Base-by-base conservation (phyloP, 2,113 vertebrate species). In the Formicarius rufipectus region DNA sequence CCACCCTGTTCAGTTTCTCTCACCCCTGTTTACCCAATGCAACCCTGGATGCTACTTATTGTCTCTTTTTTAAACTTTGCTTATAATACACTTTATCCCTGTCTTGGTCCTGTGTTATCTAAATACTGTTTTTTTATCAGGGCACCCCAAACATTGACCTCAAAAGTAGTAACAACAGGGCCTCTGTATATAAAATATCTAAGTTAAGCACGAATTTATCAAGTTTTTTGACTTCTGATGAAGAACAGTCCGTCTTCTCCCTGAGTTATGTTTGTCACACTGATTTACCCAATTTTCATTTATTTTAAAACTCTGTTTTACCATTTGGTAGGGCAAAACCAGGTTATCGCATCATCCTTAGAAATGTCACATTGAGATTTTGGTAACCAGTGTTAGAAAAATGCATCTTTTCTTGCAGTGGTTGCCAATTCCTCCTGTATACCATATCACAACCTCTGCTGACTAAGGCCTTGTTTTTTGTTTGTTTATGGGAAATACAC, bases 71-170 rank as follows among this genome's bases (percentile, higher is more conserved):
- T 1, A 59, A 67, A 13, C 4, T 84, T 67, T 87, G 22, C 78
- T 71, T 77, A 21, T 24, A 31, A 4, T 16, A 27, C 45, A 68
- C 47, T 40, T 19, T 60, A 44, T 66, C 10, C 5, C 12, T 37
- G 10, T 20, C 39, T 45, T 53, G 2, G 4, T 78, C 33, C 9
- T 37, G 13, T 50, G 20, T 59, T 45, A 59, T 39, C 25, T 42
- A 42, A 73, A 49, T 31, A 24, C 9, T 42, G 12, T 19, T 56
- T 76, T 90, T 62, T 44, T 25, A 62, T 62, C 18, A 77, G 45
- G 62, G 14, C 31, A 45, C 20, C 31, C 9, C 37, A 52, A 76
- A 45, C 0, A 0, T 1, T 72, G 53, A 64, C 15, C 4, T 31
- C 50, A 83, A 39, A 25, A 78, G 24, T 12, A 69, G 6, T 21